Base-by-base conservation (phyloP, 2,113 vertebrate genomes). In the Clarias macrocephalus region DNA sequence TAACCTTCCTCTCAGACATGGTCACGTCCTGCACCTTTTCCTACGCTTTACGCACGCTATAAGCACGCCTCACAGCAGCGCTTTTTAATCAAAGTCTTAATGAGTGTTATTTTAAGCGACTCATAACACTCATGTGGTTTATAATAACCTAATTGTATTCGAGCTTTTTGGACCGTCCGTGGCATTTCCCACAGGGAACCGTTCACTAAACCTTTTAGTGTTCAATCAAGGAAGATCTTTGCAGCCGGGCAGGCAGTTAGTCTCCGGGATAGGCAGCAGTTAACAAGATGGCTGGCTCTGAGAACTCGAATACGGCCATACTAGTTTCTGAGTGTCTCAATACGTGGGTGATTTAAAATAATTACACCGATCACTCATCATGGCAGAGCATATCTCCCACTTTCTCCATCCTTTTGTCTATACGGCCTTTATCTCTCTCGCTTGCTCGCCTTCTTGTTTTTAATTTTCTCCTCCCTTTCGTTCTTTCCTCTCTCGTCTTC, bases 1-100 rank as follows among this genome's bases (percentile, higher is more conserved):
- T 85, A 11, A 81, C 77, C 87, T 73, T 73, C 73, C 77, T 83
- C 56, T 57, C 33, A 72, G 87, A 88, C 59, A 52, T 57, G 21
- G 30, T 56, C 73, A 52, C 62, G 79, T 19, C 65, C 60, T 54
- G 25, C 73, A 59, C 23, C 62, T 82, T 84, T 56, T 1, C 15
- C 30, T 48, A 48, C 79, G 19, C n/a, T n/a, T n/a, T n/a, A 19
- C 6, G 16, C 23, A 16, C 37, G n/a, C n/a, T n/a, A n/a, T n/a
- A n/a, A n/a, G n/a, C n/a, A n/a, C n/a, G n/a, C n/a, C n/a, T n/a
- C n/a, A n/a, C n/a, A n/a, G n/a, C 5, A 15, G 21, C 19, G 54
- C 79, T 16, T 60, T 57, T 84, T 57, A 57, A 25, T 19, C 30
- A 30, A 33, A 80, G 30, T 54, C 48, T 54, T 54, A 70, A 23